Evolutionary conservation across 1,140 invertebrate species (phyloP).

Genomic region (Diuraphis noxia): DNA sequence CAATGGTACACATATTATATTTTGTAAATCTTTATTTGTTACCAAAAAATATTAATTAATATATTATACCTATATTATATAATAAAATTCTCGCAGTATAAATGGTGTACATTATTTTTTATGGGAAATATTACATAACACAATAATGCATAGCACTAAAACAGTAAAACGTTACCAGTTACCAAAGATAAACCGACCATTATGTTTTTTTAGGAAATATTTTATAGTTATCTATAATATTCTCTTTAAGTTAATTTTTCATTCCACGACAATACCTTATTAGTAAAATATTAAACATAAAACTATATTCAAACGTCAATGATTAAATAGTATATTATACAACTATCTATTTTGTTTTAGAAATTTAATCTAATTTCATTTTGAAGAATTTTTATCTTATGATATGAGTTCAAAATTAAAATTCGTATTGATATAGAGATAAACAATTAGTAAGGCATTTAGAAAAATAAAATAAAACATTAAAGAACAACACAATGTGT

Average conservation of each 20-base stretch:
- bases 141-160: background rate
- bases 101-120: background rate
- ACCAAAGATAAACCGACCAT: background rate
- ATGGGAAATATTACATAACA: conserved; percentile 1
- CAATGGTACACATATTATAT: background rate
- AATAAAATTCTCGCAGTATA: background rate
- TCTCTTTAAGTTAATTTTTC: background rate
- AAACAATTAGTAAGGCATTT: background rate
- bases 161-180: background rate
- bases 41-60: background rate
- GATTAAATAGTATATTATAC: background rate
- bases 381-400: background rate
- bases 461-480: background rate
- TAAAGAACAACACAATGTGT: too few species aligned
- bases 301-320: background rate
- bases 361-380: background rate
- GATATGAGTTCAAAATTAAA: conserved; percentile 10
- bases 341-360: background rate
- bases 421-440: background rate
- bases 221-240: background rate
- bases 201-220: background rate
- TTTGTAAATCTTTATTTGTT: background rate
- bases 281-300: background rate
- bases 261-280: background rate
- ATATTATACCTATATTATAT: background rate